phyloP scores from a whole-genome alignment of 2,888 invertebrate species.

The Lithophane ornitopus region DNA sequence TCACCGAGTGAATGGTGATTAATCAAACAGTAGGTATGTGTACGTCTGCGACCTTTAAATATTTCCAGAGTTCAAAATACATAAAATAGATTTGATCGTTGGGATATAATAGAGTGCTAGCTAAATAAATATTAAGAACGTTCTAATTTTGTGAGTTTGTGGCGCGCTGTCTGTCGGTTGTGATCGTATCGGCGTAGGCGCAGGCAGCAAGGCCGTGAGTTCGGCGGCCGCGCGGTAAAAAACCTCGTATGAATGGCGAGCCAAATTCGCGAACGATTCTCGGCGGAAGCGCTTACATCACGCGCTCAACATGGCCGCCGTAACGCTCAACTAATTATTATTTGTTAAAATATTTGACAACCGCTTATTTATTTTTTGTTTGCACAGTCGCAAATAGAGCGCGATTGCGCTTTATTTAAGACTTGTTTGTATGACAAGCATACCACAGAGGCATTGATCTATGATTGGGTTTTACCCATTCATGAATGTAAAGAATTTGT shows the following conservation, averaged over 20 bases:
- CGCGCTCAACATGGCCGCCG: constrained; percentile 72
- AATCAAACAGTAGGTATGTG: constrained; percentile 37
- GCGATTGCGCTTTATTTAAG: constrained; percentile 17
- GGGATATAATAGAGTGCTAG: constrained; percentile 55
- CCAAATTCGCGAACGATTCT: constrained; percentile 78
- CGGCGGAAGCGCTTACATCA: constrained; percentile 83
- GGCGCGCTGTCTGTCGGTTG: constrained; percentile 73
- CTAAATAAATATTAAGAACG: constrained; percentile 72
- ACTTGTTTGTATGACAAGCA: constrained; percentile 21
- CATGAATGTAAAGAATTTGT: not conserved
- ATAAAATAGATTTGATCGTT: constrained; percentile 46
- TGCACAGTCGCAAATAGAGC: constrained; percentile 49
- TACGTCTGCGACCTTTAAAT: constrained; percentile 43
- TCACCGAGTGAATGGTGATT: constrained; percentile 46
- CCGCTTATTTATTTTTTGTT: constrained; percentile 48
- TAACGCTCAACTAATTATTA: constrained; percentile 62
- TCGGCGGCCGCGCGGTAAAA: constrained; percentile 84
- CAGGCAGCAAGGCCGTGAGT: constrained; percentile 85
- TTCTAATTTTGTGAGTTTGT: constrained; percentile 80
- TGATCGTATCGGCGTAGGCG: constrained; percentile 77
- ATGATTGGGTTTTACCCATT: constrained; percentile 15
- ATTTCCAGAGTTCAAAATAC: constrained; percentile 34
- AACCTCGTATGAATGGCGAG: constrained; percentile 87
- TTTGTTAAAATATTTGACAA: constrained; percentile 64
- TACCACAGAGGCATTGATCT: constrained; percentile 17